These are phyloP conservation scores for Pogonomyrmex barbatus DNA, from an alignment of 1,140 invertebrate genomes.

Conservation along the genomic window DNA sequence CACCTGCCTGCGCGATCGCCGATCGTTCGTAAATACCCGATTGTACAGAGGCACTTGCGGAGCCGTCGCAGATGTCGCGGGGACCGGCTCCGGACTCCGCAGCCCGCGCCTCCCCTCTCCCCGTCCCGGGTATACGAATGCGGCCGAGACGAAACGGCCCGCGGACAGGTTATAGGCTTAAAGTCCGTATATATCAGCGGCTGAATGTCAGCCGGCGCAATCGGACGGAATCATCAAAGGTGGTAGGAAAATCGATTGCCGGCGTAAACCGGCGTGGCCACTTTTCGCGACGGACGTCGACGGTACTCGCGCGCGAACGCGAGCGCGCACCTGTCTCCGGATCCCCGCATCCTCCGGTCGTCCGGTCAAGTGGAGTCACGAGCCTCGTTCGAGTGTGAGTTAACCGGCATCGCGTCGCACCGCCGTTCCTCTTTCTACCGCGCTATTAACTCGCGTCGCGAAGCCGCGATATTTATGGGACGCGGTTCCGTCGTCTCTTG, in stretches of 20 bases:
- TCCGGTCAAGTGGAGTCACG: conserved; percentile 45
- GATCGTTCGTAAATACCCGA: conserved; percentile 12
- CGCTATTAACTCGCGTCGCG: conserved; percentile 19
- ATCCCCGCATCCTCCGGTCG: neutral
- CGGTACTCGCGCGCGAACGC: neutral
- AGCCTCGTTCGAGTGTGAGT: conserved; percentile 10
- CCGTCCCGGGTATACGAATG: neutral
- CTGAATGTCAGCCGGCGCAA: conserved; percentile 55
- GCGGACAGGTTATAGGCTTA: conserved; percentile 56
- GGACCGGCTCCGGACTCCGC: conserved; percentile 20
- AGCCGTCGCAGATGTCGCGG: conserved; percentile 37
- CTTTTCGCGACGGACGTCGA: conserved; percentile 55
- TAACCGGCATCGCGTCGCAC: neutral
- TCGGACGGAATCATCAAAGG: conserved; percentile 60
- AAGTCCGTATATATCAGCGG: conserved; percentile 43
- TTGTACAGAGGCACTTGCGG: conserved; percentile 1
- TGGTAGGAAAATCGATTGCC: conserved; percentile 72
- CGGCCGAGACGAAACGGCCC: conserved; percentile 38
- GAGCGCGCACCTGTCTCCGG: conserved; percentile 40
- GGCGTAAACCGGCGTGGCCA: conserved; percentile 53
- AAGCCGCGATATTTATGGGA: conserved; percentile 20
- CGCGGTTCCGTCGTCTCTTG: neutral
- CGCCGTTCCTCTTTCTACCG: neutral
- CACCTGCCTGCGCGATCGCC: conserved; percentile 24
- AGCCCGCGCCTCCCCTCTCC: neutral